These are phyloP conservation scores for Aphodius sticticus DNA, from an alignment of 2,888 invertebrate species.

Conservation along the genomic window DNA sequence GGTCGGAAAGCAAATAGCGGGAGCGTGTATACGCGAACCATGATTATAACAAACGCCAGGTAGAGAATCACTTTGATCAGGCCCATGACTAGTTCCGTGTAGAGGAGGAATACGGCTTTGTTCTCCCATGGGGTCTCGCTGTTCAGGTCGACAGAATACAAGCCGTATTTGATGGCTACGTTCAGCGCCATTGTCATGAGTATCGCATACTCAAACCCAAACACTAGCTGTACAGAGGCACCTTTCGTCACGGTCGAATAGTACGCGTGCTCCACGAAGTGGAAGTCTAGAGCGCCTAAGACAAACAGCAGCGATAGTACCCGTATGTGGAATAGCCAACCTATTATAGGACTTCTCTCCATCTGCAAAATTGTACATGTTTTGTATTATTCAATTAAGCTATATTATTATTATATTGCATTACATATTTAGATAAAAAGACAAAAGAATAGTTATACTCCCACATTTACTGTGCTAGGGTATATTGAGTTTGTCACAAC, in stretches of 20 bases:
- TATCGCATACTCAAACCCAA: slow-evolving; percentile 99
- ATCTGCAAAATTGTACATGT: slow-evolving; percentile 70
- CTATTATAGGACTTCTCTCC: slow-evolving; percentile 98
- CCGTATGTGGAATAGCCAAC: slow-evolving; percentile 92
- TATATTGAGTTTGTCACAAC: no score
- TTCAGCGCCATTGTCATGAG: slow-evolving; percentile 92
- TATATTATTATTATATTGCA: no score
- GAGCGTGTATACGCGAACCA: slow-evolving; percentile 96
- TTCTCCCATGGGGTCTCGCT: slow-evolving; percentile 99
- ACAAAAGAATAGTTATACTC: no score
- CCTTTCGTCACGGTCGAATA: slow-evolving; percentile 91
- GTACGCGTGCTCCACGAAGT: slow-evolving; percentile 93
- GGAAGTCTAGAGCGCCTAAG: slow-evolving; percentile 83
- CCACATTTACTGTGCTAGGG: no score
- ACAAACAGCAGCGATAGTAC: slow-evolving; percentile 85
- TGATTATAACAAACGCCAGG: slow-evolving; percentile 87
- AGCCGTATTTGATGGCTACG: slow-evolving; percentile 89
- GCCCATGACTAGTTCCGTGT: slow-evolving; percentile 95
- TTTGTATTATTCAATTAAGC: not conserved
- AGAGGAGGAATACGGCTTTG: slow-evolving; percentile 96
- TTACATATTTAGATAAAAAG: not conserved
- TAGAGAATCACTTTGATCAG: slow-evolving; percentile 72
- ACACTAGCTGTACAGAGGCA: slow-evolving; percentile 97
- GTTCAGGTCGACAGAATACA: slow-evolving; percentile 88
- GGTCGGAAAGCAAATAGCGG: slow-evolving; percentile 98